phyloP scores from a whole-genome alignment of 2,888 invertebrate species.

The Ferdinandea cuprea region DNA sequence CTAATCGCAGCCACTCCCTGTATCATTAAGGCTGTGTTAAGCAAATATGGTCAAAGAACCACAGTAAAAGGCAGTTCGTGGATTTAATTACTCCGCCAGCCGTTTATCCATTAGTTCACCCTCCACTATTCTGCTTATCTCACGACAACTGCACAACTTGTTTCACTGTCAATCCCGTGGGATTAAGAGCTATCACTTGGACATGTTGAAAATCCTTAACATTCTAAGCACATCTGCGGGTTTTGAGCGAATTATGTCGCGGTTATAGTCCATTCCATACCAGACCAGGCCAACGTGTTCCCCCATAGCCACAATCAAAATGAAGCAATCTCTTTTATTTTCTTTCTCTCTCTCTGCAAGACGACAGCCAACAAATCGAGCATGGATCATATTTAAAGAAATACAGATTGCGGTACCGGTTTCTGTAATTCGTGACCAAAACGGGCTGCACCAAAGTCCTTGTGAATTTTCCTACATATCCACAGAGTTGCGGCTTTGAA shows the following conservation, averaged over 20 bases:
- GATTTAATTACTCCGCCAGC: conserved; percentile 53
- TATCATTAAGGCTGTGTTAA: background rate
- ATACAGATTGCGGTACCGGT: conserved; percentile 42
- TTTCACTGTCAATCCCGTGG: conserved; percentile 72
- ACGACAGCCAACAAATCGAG: conserved; percentile 63
- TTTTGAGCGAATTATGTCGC: conserved; percentile 59
- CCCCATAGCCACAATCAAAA: conserved; percentile 19
- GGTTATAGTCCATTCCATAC: conserved; percentile 48
- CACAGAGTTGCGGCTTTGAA: background rate
- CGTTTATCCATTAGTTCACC: conserved; percentile 29
- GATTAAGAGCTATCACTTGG: conserved; percentile 26
- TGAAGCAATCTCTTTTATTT: conserved; percentile 19
- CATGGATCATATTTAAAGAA: conserved; percentile 52
- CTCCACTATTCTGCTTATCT: conserved; percentile 23
- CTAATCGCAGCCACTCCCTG: conserved; percentile 35
- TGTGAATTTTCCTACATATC: conserved; percentile 37
- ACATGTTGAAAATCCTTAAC: conserved; percentile 57
- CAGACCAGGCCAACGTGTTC: conserved; percentile 49
- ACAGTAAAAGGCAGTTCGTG: conserved; percentile 23
- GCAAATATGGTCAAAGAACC: conserved; percentile 20
- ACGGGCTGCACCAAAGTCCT: conserved; percentile 50
- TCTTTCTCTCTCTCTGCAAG: conserved; percentile 24
- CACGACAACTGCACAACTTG: conserved; percentile 33
- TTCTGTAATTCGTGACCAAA: conserved; percentile 58
- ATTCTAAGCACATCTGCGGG: conserved; percentile 35